Conservation (phyloP, 2,113 vertebrate species). For the Lagopus leucura region DNA sequence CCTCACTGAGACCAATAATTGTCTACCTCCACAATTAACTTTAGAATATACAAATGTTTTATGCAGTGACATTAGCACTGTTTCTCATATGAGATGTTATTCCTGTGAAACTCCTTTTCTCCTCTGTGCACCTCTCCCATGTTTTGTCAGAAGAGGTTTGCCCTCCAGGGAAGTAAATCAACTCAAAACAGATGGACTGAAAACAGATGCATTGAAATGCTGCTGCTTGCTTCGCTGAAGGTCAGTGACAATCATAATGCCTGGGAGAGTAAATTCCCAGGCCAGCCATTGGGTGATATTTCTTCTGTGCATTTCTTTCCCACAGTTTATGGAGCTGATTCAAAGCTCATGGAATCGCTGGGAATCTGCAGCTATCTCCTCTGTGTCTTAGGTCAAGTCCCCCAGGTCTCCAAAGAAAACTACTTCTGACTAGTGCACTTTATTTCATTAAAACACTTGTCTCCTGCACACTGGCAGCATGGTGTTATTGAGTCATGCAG, state of each 20-base stretch:
- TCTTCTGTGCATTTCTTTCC: background rate
- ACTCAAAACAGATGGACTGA: background rate
- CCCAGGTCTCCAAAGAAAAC: background rate
- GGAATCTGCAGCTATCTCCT: background rate
- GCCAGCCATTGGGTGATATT: background rate
- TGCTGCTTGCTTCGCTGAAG: background rate
- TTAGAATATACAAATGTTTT: background rate
- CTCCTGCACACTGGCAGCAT: background rate
- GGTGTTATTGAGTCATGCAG: background rate
- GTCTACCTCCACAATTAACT: background rate
- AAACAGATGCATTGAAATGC: background rate
- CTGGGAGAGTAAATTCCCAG: slow-evolving; percentile 18
- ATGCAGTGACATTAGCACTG: accelerated
- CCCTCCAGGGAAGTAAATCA: background rate
- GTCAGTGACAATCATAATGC: background rate
- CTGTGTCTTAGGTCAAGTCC: background rate
- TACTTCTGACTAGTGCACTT: background rate
- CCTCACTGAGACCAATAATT: background rate
- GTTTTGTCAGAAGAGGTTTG: accelerated
- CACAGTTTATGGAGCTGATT: background rate
- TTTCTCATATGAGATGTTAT: accelerated
- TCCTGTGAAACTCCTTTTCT: background rate
- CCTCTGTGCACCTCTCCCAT: accelerated
- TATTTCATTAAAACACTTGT: background rate
- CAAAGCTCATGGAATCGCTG: background rate